Conservation (phyloP, 2,113 vertebrate species). For the Cryptomyrus ogoouensis region DNA sequence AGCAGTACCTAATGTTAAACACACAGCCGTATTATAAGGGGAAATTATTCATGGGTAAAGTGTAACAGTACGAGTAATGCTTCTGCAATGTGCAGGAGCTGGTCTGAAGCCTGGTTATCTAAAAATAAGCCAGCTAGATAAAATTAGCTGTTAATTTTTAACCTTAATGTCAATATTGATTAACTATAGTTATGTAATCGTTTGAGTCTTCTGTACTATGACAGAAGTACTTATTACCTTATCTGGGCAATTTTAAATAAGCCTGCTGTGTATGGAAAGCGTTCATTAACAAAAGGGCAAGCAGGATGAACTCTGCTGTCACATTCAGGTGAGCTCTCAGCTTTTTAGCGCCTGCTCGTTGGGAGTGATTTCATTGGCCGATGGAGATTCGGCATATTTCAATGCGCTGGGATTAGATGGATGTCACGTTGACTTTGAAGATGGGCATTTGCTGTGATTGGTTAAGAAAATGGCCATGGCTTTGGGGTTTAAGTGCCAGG, state of each 20-base stretch:
- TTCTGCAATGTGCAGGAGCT: not conserved
- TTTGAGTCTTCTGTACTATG: not conserved
- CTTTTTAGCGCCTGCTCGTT: not conserved
- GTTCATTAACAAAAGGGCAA: not conserved
- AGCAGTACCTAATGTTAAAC: not conserved
- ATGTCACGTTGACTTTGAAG: not conserved
- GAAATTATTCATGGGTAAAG: not conserved
- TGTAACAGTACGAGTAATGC: not conserved
- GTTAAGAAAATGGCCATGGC: not conserved
- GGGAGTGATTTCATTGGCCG: not conserved
- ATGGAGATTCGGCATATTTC: not conserved
- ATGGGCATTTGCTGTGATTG: not conserved
- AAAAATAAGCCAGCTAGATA: not conserved
- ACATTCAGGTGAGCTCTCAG: not conserved
- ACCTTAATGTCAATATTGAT: too few relatives aligned
- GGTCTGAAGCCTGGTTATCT: not conserved
- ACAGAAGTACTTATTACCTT: not conserved
- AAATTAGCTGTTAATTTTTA: not conserved
- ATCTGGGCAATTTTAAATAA: not conserved
- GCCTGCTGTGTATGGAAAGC: not conserved
- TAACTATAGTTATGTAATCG: constrained; percentile 8
- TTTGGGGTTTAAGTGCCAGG: not conserved
- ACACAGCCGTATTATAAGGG: not conserved
- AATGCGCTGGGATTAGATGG: not conserved
- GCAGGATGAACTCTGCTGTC: not conserved